A percentile compares a stretch with the other conserved stretches of the same genome.
These are phyloP conservation scores for Babylonia areolata DNA, from an alignment of 1,140 invertebrate species.

Conservation along the genomic window DNA sequence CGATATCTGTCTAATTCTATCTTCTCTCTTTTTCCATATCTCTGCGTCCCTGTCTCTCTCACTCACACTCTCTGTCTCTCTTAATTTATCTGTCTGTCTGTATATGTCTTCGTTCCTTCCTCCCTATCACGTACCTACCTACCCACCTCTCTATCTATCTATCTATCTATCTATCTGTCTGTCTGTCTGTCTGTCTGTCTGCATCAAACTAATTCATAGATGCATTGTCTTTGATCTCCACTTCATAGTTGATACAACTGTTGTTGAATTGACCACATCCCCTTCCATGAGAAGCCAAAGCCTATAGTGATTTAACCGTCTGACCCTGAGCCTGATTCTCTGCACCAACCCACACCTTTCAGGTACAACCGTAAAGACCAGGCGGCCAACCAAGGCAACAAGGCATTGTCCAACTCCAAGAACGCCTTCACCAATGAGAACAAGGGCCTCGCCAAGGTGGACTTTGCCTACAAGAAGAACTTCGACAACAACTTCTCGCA, in stretches of 20 bases:
- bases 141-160: background rate
- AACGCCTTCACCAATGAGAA: constrained; percentile 26
- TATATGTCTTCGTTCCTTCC: background rate
- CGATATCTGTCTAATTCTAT: background rate
- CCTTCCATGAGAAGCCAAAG: too few species aligned
- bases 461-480: constrained; percentile 29
- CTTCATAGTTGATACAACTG: too few species aligned
- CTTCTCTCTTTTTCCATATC: background rate
- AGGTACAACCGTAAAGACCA: constrained; percentile 5
- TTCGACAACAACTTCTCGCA: constrained; percentile 9
- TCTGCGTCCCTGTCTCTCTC: background rate
- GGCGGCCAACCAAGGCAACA: background rate
- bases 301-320: too few species aligned
- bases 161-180: constrained; percentile 16
- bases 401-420: constrained; percentile 17
- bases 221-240: too few species aligned
- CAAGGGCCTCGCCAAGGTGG: constrained; percentile 8
- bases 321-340: too few species aligned
- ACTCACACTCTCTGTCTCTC: background rate
- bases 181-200: too few species aligned
- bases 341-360: background rate
- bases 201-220: too few species aligned
- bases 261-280: too few species aligned
- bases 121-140: background rate
- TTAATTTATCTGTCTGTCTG: background rate